phyloP scores from a whole-genome alignment of 2,888 invertebrate species.

The Drosophila bunnanda region DNA sequence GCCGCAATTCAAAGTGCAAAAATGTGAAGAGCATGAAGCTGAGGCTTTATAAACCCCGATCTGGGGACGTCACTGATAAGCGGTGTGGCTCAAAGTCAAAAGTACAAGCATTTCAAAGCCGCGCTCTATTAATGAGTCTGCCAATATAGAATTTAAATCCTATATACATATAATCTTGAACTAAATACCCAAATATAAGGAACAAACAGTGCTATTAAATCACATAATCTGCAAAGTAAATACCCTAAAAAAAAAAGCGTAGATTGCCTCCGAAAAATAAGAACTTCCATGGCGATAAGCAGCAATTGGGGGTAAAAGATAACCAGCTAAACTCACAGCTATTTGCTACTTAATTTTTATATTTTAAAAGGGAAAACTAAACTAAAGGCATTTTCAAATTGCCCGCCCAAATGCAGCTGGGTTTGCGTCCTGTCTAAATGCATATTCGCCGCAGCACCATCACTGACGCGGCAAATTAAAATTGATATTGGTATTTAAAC shows the following conservation, averaged over 20 bases:
- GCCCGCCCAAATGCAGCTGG: slow-evolving; percentile 27
- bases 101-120: slow-evolving; percentile 21
- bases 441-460: slow-evolving; percentile 9
- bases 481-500: background rate
- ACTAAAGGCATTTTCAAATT: no score
- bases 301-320: background rate
- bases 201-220: slow-evolving; percentile 5
- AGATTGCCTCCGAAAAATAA: slow-evolving; percentile 12
- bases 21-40: background rate
- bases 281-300: slow-evolving; percentile 27
- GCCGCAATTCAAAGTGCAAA: slow-evolving; percentile 34
- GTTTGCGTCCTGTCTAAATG: slow-evolving; percentile 23
- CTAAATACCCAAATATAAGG: no score
- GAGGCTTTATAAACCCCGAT: slow-evolving; percentile 7
- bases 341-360: no score
- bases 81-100: slow-evolving; percentile 45
- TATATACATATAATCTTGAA: no score
- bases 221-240: background rate
- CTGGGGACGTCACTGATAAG: slow-evolving; percentile 50
- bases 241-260: slow-evolving; percentile 17
- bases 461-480: slow-evolving; percentile 19
- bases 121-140: background rate
- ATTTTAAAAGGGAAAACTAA: no score
- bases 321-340: background rate
- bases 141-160: slow-evolving; percentile 13